Evolutionary conservation across 2,888 invertebrate species (phyloP), one percentile per base, ranked within the genome.

Genomic region (Chromoteleia sp.): DNA sequence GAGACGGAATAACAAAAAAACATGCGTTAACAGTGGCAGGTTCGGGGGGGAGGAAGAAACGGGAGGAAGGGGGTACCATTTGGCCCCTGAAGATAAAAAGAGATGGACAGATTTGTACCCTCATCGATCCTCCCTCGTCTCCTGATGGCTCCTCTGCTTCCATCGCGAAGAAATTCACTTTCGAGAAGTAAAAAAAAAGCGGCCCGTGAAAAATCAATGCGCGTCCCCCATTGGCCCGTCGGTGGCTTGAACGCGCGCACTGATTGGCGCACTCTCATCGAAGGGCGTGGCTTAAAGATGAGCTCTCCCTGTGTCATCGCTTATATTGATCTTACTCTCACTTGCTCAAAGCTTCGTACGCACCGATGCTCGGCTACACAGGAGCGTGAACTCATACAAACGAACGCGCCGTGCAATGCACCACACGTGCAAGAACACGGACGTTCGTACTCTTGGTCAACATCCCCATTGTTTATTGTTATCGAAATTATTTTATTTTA

Each of bases 241-340:
- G 71, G 29, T 65, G 81, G 71, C 63, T 83, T 70, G 65, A 82
- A 80, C 81, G 81, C 81, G 82, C 33, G 30, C 68, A 61, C 48
- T 77, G 82, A 90, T 91, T 91, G 90, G 91, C 71, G 52, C 79
- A 81, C 21, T 52, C 45, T 67, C 73, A 59, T 41, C 56, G 79
- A 70, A 68, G 87, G 90, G 91, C 87, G 91, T 87, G 86, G 90
- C 90, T 90, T 90, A 89, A 90, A 91, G 91, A 91, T 91, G 90
- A 91, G 90, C 91, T 91, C 89, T 90, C 89, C 89, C 88, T 90
- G 87, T 91, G 89, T 91, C 91, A 91, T 91, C 91, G 89, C 88
- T 89, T 91, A 91, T 91, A 91, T 91, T 91, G 91, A 91, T 91
- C 91, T 89, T 87, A 85, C 83, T 82, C 86, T 85, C 84, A 71